phyloP scores from a whole-genome alignment of 2,113 vertebrate species.

The Maccullochella peelii region DNA sequence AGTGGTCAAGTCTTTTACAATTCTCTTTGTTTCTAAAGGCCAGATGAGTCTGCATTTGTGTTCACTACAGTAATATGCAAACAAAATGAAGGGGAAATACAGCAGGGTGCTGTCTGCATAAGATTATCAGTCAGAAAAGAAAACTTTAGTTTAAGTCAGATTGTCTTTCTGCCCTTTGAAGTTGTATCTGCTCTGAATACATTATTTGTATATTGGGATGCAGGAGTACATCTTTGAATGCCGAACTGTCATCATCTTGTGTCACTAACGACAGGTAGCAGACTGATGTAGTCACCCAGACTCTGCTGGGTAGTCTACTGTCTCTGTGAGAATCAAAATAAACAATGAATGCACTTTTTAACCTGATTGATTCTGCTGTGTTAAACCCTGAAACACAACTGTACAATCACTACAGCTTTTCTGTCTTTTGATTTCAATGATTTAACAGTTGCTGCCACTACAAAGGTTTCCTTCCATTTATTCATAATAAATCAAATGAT shows the following conservation, averaged over 20 bases:
- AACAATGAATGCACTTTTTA: constrained; percentile 57
- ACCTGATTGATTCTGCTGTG: constrained; percentile 22
- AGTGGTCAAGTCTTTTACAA: not conserved
- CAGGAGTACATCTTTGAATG: constrained; percentile 1
- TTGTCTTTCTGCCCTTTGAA: not conserved
- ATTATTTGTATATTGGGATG: not conserved
- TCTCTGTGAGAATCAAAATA: constrained; percentile 53
- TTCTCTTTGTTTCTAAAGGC: not conserved
- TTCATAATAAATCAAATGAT: constrained; percentile 61
- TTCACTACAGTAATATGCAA: not conserved
- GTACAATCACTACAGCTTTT: constrained; percentile 51
- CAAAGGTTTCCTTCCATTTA: constrained; percentile 30
- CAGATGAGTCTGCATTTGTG: not conserved
- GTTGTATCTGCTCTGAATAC: not conserved
- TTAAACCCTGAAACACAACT: constrained; percentile 30
- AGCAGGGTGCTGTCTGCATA: not conserved
- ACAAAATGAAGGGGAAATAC: not conserved
- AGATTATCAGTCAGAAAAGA: not conserved
- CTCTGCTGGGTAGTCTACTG: constrained; percentile 11
- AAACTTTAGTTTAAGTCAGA: not conserved
- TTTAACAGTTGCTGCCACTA: constrained; percentile 34
- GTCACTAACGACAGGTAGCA: constrained; percentile 25
- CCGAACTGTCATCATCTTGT: constrained; percentile 12
- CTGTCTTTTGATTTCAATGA: constrained; percentile 35
- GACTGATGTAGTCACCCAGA: not conserved